Evolutionary conservation across 2,113 vertebrate genomes (phyloP).

Genomic region (Harpagus bidentatus): DNA sequence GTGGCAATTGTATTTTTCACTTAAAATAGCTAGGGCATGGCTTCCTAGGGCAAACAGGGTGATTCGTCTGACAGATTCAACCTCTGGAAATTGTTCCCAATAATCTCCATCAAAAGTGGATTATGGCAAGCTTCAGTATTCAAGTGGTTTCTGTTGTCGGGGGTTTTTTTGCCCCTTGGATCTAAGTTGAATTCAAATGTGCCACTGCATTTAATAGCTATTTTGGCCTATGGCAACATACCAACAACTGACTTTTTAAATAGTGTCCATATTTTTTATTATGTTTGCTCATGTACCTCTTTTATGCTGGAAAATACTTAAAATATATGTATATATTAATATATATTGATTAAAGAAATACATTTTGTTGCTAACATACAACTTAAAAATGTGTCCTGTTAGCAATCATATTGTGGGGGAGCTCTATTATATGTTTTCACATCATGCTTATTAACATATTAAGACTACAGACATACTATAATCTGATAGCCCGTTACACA

Average conservation of each 20-base stretch:
- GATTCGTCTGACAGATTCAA: neutral
- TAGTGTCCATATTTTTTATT: neutral
- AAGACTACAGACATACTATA: neutral
- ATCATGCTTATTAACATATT: neutral
- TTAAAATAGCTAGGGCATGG: neutral
- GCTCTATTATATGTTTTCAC: neutral
- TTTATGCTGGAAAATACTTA: neutral
- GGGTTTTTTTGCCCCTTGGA: accelerated
- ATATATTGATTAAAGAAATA: neutral
- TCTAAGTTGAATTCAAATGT: neutral
- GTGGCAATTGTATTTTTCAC: neutral
- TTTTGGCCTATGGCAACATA: neutral
- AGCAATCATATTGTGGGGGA: neutral
- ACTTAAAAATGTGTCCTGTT: neutral
- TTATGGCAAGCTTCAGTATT: neutral
- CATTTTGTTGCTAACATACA: neutral
- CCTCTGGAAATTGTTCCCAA: neutral
- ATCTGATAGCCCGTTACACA: neutral
- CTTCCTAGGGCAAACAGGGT: neutral
- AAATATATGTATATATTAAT: neutral
- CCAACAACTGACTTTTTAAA: neutral
- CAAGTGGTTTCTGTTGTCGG: neutral
- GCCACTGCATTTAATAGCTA: neutral
- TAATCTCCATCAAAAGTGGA: neutral
- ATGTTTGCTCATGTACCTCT: neutral